These are phyloP conservation scores for Onychomys arenicola DNA, from an alignment of 2,797 vertebrate species.

Conservation along the genomic window DNA sequence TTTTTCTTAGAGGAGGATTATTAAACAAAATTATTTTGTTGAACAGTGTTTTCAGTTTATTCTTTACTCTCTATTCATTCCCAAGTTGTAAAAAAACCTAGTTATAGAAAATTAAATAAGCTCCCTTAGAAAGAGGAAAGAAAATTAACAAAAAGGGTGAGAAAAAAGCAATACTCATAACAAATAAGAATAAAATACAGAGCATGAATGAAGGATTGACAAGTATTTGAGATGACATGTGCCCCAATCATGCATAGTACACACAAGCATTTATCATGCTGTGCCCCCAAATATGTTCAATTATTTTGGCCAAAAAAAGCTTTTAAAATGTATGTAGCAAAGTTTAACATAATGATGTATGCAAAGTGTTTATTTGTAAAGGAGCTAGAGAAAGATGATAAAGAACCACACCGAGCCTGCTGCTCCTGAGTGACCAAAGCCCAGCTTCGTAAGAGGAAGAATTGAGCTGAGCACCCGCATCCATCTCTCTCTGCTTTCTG, in stretches of 20 bases:
- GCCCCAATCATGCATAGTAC: not conserved
- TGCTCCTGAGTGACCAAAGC: too few species aligned
- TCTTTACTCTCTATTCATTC: not conserved
- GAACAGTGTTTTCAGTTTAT: not conserved
- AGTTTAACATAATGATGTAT: not conserved
- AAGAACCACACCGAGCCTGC: rapidly evolving
- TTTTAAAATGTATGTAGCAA: not conserved
- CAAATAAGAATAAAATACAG: not conserved
- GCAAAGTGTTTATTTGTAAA: too few species aligned
- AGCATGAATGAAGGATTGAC: not conserved
- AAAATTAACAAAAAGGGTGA: not conserved
- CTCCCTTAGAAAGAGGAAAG: not conserved
- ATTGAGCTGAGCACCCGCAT: not conserved
- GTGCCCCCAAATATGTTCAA: not conserved
- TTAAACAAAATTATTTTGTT: not conserved
- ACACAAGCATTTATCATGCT: too few species aligned
- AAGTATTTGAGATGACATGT: not conserved
- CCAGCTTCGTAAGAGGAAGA: not conserved
- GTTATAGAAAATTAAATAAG: not conserved
- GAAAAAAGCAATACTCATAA: not conserved
- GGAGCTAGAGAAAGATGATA: too few species aligned
- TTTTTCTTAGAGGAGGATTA: not conserved
- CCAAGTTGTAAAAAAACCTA: not conserved
- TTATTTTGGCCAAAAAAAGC: not conserved
- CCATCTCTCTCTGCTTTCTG: not conserved